These are phyloP conservation scores for Ostrea edulis DNA, from an alignment of 1,140 invertebrate genomes.

Conservation along the genomic window DNA sequence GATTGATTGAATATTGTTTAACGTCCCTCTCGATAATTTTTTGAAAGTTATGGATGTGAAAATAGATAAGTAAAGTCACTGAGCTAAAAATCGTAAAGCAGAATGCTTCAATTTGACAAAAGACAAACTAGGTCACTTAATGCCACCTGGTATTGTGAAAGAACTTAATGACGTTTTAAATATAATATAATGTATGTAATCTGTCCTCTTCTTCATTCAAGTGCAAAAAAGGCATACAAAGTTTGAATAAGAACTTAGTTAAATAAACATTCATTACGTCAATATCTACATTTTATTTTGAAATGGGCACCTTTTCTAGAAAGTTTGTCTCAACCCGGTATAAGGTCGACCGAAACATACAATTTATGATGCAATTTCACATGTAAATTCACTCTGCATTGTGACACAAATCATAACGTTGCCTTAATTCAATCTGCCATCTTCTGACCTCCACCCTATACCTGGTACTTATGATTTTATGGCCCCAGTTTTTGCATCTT, in stretches of 20 bases:
- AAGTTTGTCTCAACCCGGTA: not conserved
- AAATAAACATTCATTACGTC: not conserved
- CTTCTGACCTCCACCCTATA: not conserved
- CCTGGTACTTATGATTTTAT: not conserved
- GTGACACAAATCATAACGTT: conserved; percentile 9
- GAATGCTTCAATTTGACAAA: too few species aligned
- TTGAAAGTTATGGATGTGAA: too few species aligned
- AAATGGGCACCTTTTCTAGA: not conserved
- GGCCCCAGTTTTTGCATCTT: not conserved
- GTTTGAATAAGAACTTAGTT: not conserved
- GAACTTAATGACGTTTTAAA: not conserved
- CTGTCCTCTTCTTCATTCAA: not conserved
- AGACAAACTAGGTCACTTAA: not conserved
- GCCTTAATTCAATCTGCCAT: conserved; percentile 33
- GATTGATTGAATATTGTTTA: too few species aligned
- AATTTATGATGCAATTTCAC: conserved; percentile 1
- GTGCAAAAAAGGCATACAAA: not conserved
- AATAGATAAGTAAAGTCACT: too few species aligned
- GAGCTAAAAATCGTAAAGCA: too few species aligned
- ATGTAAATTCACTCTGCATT: not conserved
- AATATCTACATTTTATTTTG: not conserved
- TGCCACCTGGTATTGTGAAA: not conserved
- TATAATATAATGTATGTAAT: too few species aligned
- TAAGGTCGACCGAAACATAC: not conserved
- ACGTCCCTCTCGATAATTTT: too few species aligned